Base-by-base conservation (phyloP, 2,888 invertebrate species). In the Therioaphis trifolii region DNA sequence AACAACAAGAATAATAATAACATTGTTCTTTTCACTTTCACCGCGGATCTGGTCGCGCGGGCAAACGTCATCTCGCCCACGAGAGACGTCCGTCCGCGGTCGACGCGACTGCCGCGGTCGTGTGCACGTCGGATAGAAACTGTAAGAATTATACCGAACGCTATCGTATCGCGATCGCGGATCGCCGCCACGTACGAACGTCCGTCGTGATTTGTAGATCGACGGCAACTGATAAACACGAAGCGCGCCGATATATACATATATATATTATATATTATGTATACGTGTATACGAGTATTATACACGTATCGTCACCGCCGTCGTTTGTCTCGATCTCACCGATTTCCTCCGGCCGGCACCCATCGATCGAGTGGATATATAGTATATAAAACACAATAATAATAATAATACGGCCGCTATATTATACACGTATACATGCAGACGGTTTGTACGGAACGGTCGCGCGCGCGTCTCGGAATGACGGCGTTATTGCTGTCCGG, bases 211-310 rank as follows among this genome's bases (percentile, higher is more conserved):
- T 74, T 74, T 55, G 74, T 55, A 52, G 35, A 55, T 55, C 55
- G 35, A 55, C 7, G 55, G 74, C 35, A 14, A 0, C 74, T 12
- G 74, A 55, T 74, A 74, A 74, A 74, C n/a, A n/a, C n/a, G n/a
- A n/a, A n/a, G n/a, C 55, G 24, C n/a, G 61, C 15, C 49, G 4
- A 49, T 18, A 49, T n/a, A n/a, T n/a, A n/a, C n/a, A n/a, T n/a
- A n/a, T n/a, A n/a, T n/a, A n/a, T n/a, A n/a, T n/a, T n/a, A n/a
- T n/a, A n/a, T n/a, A n/a, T n/a, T n/a, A n/a, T n/a, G n/a, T n/a
- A n/a, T n/a, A n/a, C n/a, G n/a, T n/a, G n/a, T n/a, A n/a, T n/a
- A n/a, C n/a, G n/a, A n/a, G n/a, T n/a, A n/a, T n/a, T n/a, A n/a
- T n/a, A n/a, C n/a, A n/a, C n/a, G n/a, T n/a, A n/a, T 7, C 35